phyloP scores from a whole-genome alignment of 2,888 invertebrate species.

The Lampropteryx suffumata region DNA sequence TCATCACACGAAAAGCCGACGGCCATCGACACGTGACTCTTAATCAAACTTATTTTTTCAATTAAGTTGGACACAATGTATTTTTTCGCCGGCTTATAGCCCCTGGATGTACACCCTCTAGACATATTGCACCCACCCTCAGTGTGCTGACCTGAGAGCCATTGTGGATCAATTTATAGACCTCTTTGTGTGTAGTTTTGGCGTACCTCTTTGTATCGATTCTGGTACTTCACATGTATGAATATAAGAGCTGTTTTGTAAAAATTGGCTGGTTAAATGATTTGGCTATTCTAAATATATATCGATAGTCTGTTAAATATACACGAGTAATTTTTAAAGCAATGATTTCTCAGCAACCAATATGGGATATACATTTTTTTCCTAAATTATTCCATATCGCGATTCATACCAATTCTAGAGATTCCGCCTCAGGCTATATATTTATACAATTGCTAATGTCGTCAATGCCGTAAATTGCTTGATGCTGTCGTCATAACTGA shows the following conservation, averaged over 20 bases:
- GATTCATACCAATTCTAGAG: no score
- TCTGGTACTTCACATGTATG: constrained; percentile 9
- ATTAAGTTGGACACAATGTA: constrained; percentile 64
- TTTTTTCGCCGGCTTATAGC: constrained; percentile 70
- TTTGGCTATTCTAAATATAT: no score
- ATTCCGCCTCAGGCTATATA: no score
- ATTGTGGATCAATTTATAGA: constrained; percentile 69
- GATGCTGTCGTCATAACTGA: no score
- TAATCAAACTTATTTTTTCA: constrained; percentile 65
- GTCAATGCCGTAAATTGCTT: no score
- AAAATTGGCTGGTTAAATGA: no score
- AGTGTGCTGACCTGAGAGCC: constrained; percentile 58
- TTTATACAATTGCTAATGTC: no score
- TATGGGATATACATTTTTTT: no score
- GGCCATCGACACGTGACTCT: constrained; percentile 21
- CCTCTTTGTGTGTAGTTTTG: constrained; percentile 50
- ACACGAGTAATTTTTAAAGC: no score
- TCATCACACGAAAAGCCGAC: not conserved
- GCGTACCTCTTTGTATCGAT: constrained; percentile 36
- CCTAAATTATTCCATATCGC: no score
- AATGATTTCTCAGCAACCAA: no score
- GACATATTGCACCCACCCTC: constrained; percentile 69
- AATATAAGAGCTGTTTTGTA: not conserved
- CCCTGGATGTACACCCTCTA: constrained; percentile 70
- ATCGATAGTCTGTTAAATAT: no score